phyloP scores from a whole-genome alignment of 2,113 vertebrate species.

The Larimichthys crocea region DNA sequence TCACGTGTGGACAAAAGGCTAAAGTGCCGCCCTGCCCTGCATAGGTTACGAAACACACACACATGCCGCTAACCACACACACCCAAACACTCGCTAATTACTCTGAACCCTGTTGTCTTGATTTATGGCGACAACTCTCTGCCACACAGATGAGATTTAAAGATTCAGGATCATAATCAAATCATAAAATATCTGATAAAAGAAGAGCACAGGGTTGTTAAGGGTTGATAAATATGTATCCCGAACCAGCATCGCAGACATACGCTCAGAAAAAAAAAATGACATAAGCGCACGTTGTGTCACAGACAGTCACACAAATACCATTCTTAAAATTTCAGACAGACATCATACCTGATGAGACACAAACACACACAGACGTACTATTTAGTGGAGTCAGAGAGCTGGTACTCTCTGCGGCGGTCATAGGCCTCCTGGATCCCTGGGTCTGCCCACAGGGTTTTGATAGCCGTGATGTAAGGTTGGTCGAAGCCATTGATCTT shows the following conservation, averaged over 20 bases:
- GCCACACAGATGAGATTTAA: not conserved
- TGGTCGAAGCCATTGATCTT: conserved; percentile 85
- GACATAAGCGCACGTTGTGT: conserved; percentile 1
- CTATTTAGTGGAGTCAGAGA: conserved; percentile 92
- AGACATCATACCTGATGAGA: not conserved
- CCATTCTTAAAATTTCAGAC: conserved; percentile 1
- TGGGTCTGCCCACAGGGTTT: conserved; percentile 87
- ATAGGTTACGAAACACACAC: conserved; percentile 1
- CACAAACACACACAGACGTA: conserved; percentile 74
- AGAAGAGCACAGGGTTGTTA: not conserved
- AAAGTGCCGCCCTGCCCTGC: conserved; percentile 12
- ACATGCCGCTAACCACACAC: conserved; percentile 15
- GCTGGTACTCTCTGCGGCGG: conserved; percentile 90
- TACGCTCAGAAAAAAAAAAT: not conserved
- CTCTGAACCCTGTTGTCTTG: not conserved
- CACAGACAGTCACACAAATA: conserved; percentile 16
- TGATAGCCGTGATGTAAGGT: conserved; percentile 80
- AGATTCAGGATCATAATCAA: not conserved
- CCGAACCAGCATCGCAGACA: conserved; percentile 1
- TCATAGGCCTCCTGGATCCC: conserved; percentile 90
- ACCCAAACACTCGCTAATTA: conserved; percentile 26
- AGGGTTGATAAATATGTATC: not conserved
- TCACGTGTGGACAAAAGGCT: not conserved
- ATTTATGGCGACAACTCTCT: conserved; percentile 5
- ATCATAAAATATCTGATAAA: not conserved